These are phyloP conservation scores for Dipodomys merriami DNA, from an alignment of 2,113 vertebrate species.

Conservation along the genomic window DNA sequence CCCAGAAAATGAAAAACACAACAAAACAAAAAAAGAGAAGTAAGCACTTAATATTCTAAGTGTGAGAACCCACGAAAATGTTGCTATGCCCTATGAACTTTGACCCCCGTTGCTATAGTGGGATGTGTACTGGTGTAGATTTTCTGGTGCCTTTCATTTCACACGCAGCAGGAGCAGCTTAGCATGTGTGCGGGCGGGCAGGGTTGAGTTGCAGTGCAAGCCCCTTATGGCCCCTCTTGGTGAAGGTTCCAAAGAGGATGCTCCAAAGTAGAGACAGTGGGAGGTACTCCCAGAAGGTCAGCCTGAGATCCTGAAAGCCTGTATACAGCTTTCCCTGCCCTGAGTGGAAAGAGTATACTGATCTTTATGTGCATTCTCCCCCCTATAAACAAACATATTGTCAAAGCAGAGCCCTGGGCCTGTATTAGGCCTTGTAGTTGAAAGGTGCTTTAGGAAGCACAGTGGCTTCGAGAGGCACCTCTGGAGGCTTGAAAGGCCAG, in stretches of 20 bases:
- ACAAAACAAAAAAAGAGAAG: background rate
- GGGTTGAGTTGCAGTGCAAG: background rate
- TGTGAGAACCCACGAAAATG: background rate
- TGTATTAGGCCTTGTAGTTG: background rate
- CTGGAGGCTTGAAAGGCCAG: background rate
- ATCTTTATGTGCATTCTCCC: background rate
- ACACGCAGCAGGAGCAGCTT: background rate
- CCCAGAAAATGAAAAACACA: background rate
- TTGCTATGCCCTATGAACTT: background rate
- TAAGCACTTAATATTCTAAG: too few species aligned
- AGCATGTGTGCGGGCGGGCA: too few species aligned
- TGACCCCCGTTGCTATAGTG: fast-evolving
- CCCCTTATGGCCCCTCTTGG: background rate
- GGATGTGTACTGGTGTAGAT: background rate
- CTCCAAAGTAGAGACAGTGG: too few species aligned
- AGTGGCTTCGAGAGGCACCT: background rate
- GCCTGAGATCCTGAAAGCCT: background rate
- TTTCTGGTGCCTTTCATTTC: background rate
- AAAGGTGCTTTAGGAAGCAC: too few species aligned
- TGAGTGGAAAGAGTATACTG: background rate
- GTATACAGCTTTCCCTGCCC: background rate
- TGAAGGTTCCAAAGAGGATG: background rate
- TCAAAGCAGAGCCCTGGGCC: background rate
- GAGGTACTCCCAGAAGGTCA: too few species aligned
- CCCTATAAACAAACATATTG: background rate